Base-by-base conservation (phyloP, 37 sponge, comb jelly and placozoan genomes). In the Halichondria panicea region DNA sequence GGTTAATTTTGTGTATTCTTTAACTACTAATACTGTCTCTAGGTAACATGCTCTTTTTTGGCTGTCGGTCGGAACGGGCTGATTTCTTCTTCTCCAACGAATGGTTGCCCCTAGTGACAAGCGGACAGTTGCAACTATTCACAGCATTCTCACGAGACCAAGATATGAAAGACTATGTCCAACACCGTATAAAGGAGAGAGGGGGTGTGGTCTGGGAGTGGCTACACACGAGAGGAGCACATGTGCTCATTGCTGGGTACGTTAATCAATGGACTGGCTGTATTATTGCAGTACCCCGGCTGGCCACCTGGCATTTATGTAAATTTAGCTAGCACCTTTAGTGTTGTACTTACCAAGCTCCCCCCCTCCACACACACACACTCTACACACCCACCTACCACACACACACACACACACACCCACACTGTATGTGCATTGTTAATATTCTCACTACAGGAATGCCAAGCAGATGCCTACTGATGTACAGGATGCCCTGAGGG, bases 111-210 rank as follows among this genome's bases (percentile, higher is more conserved):
- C 48, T 90, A 41, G 82, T 74, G 0, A 55, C 48, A 30, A 27
- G 31, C 12, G 78, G 71, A 1, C 40, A 43, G 2, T 78, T 98
- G 28, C 15, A 22, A 13, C 75, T 98, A 0, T 84, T 85, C 60
- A 84, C 91, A 8, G 99, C 99, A 7, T 98, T 98, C 76, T 95
- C 96, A 5, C 63, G 99, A 34, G 99, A 98, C 66, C 91, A 92
- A 82, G 85, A 81, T 0, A 34, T 71, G 52, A 98, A 98, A 76
- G 79, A 86, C 27, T 98, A 98, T 77, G 99, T 98, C 13, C 99
- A 98, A 53, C 89, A 98, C 72, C 43, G 71, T 40, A 79, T 98
- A 21, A 65, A 81, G 64, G 88, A 85, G 74, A 50, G 83, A 25
- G 92, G 85, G 15, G 44, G 45, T 54, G 45, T 73, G 39, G 89